Evolutionary conservation across 92 coral and sea anemone species (phyloP).

Genomic region (Paragorgia papillata): DNA sequence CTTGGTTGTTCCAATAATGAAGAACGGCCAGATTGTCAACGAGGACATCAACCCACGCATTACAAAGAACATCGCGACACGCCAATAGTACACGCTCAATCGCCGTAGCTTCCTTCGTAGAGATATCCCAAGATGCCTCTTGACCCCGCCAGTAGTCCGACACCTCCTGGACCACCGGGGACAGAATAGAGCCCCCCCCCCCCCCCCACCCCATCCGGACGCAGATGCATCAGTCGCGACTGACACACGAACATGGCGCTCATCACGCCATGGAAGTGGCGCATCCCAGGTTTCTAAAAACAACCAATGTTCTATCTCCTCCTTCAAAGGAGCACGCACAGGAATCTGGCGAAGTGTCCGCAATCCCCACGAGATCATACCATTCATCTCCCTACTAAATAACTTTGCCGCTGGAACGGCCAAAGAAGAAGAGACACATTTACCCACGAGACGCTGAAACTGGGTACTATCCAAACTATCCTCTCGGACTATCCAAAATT

Average conservation of each 20-base stretch:
- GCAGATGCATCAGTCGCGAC: constrained; percentile 68
- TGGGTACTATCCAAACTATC: constrained; percentile 34
- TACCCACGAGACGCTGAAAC: constrained; percentile 23
- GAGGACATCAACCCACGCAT: constrained; percentile 52
- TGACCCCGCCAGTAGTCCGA: constrained; percentile 58
- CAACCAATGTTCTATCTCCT: no score
- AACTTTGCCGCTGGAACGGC: no score
- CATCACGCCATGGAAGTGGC: constrained; percentile 46
- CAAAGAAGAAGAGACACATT: no score
- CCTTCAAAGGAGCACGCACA: constrained; percentile 22
- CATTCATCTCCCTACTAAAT: not conserved
- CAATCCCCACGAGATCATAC: constrained; percentile 4
- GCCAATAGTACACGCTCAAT: constrained; percentile 35
- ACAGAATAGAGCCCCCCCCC: constrained; percentile 37
- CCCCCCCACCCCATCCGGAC: constrained; percentile 69
- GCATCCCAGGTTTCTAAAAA: constrained; percentile 48
- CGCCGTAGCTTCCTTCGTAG: no score
- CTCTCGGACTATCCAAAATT: constrained; percentile 1
- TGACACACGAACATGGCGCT: constrained; percentile 35
- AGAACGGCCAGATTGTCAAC: constrained; percentile 63
- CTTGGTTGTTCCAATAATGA: constrained; percentile 54
- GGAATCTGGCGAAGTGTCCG: constrained; percentile 31
- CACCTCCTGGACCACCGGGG: constrained; percentile 2
- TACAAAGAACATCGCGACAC: constrained; percentile 3
- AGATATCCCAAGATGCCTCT: constrained; percentile 43